Evolutionary conservation across 1,140 invertebrate species (phyloP), one percentile per base, ranked within the genome.

Genomic region (Ectropis grisescens): DNA sequence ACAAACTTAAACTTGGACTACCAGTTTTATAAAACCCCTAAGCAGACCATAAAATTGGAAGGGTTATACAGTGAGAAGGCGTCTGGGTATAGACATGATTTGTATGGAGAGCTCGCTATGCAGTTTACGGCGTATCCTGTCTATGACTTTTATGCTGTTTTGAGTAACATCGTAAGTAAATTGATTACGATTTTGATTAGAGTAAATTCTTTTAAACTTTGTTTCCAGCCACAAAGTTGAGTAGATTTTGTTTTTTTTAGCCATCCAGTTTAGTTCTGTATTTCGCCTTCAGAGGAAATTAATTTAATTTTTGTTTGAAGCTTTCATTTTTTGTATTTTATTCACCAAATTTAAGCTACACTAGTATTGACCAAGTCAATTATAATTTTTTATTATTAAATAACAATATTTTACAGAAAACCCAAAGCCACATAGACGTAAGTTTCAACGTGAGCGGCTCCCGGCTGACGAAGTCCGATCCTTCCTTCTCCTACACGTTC

Each of bases 121-220:
- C 84, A 87, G 11, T 91, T 90, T 6, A 88, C 89, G 0, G 90
- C 90, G 0, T 93, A 93, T 82, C 89, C 91, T 0, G 85, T 88
- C 30, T 85, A 91, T 4, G 92, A 93, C 58, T 88, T 91, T 31
- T 85, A 88, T 14, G 74, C 89, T n/a, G 85, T 86, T 5, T 60
- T 88, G 0, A 88, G 84, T 56, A 90, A 89, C 56, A 81, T 84
- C 66, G 87, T 88, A 68, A 72, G 78, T 79, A 34, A 40, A 10
- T 25, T 27, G 11, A 15, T 9, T 14, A 9, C 15, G 9, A 13
- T 11, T 11, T 13, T 27, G n/a, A 2, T 16, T 13, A 13, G 9
- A 23, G 5, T 34, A 6, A 29, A 30, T 23, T 1, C 13, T 2
- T 8, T 13, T 15, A 9, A 15, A 30, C 14, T 27, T 5, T 13